Percentiles rank a stretch among this genome's conserved stretches.
These are phyloP conservation scores for Napeogenes sylphis DNA, from an alignment of 2,888 invertebrate species.

Conservation along the genomic window DNA sequence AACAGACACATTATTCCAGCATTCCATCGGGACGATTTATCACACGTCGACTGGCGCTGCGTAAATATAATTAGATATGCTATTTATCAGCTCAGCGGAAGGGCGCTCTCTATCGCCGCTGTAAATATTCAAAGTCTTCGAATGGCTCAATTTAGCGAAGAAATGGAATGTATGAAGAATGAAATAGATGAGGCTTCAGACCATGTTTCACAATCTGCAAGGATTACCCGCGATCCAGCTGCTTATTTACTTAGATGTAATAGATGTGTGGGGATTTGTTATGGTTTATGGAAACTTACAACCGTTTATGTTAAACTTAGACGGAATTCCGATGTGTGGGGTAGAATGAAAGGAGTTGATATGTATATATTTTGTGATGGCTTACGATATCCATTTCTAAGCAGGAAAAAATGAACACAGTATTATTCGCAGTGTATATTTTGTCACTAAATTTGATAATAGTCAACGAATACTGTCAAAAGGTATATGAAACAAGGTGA, in stretches of 20 bases:
- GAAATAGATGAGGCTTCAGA: constrained; percentile 20
- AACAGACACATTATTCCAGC: constrained; percentile 61
- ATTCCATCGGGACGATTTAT: constrained; percentile 66
- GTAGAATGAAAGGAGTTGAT: too few relatives aligned
- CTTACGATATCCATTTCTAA: too few relatives aligned
- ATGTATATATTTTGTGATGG: too few relatives aligned
- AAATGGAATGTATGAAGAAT: constrained; percentile 46
- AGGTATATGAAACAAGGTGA: too few relatives aligned
- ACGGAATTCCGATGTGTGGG: constrained; percentile 9
- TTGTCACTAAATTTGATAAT: too few relatives aligned
- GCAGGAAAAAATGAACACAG: too few relatives aligned
- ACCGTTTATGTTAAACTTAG: constrained; percentile 38
- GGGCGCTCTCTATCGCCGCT: constrained; percentile 67
- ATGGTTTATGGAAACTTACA: constrained; percentile 54
- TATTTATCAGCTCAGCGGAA: constrained; percentile 74
- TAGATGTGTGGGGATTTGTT: constrained; percentile 42
- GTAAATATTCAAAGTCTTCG: constrained; percentile 64
- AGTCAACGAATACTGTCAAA: too few relatives aligned
- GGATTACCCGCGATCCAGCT: constrained; percentile 38
- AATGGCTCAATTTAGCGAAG: constrained; percentile 71
- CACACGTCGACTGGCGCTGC: constrained; percentile 66
- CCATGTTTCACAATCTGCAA: constrained; percentile 56
- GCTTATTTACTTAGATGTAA: constrained; percentile 42
- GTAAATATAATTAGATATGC: constrained; percentile 77
- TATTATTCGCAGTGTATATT: too few relatives aligned